Percentiles rank a stretch among this genome's conserved stretches.
Conservation (phyloP, 1,140 invertebrate species). For the Drosophila kurseongensis region DNA sequence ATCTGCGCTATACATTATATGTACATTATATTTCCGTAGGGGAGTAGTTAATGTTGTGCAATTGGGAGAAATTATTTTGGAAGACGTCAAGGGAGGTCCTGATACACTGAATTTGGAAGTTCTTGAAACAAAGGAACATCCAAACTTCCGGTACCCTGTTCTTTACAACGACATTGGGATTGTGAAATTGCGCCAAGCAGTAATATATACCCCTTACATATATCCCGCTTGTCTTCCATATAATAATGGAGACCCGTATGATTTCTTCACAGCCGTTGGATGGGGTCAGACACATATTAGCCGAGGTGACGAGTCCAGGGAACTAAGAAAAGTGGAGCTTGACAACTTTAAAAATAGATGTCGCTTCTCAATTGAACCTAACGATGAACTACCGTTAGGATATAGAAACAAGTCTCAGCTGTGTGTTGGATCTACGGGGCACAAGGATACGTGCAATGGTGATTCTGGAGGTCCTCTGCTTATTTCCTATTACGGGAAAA, state of each 20-base stretch:
- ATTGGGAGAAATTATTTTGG: constrained; percentile 61
- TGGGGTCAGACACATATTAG: constrained; percentile 51
- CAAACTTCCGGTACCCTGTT: constrained; percentile 23
- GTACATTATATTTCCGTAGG: neutral
- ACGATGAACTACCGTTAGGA: constrained; percentile 6
- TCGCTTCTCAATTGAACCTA: neutral
- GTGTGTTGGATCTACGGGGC: constrained; percentile 10
- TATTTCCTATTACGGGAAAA: neutral
- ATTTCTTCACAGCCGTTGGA: constrained; percentile 43
- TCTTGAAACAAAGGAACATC: constrained; percentile 45
- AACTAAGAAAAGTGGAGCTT: constrained; percentile 85
- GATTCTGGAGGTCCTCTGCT: constrained; percentile 13
- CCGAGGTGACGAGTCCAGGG: constrained; percentile 24
- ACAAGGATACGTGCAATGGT: constrained; percentile 15
- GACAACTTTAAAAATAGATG: constrained; percentile 14
- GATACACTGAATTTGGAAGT: constrained; percentile 51
- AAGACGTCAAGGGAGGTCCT: constrained; percentile 37
- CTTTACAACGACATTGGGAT: constrained; percentile 70
- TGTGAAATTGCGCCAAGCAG: constrained; percentile 31
- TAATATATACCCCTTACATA: constrained; percentile 40
- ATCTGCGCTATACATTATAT: constrained; percentile 13
- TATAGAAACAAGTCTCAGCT: neutral
- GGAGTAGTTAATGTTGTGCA: constrained; percentile 56
- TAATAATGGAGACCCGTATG: constrained; percentile 4
- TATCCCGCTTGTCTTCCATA: constrained; percentile 70